Conservation (phyloP, 2,888 invertebrate species). For the Parnassius glacialis region DNA sequence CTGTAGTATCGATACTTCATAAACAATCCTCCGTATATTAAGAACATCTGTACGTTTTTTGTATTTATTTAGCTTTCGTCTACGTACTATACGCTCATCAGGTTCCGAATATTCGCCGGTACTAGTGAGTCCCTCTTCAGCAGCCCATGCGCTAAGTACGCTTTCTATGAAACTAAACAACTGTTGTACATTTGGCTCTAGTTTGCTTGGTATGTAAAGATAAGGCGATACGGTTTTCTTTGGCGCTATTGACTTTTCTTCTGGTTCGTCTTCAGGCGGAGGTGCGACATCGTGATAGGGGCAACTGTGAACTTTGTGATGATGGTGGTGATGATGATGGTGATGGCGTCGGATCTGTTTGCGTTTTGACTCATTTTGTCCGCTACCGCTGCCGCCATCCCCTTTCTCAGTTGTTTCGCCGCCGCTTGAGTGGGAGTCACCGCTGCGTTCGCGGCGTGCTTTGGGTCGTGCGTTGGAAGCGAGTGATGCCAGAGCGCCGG, state of each 20-base stretch:
- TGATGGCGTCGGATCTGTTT: constrained; percentile 63
- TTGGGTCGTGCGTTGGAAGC: constrained; percentile 62
- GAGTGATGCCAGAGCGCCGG: constrained; percentile 63
- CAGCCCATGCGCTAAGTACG: constrained; percentile 89
- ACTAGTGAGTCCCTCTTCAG: constrained; percentile 85
- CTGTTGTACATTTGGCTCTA: constrained; percentile 90
- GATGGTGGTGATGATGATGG: constrained; percentile 66
- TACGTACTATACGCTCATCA: constrained; percentile 84
- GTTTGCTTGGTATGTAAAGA: constrained; percentile 76
- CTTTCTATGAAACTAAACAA: constrained; percentile 91
- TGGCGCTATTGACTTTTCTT: constrained; percentile 58
- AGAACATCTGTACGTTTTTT: constrained; percentile 84
- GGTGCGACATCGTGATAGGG: constrained; percentile 69
- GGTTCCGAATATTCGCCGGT: constrained; percentile 88
- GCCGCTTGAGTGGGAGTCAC: constrained; percentile 74
- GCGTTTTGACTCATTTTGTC: constrained; percentile 54
- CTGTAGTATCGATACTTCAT: constrained; percentile 85
- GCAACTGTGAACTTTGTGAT: constrained; percentile 70
- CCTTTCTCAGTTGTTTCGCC: constrained; percentile 69
- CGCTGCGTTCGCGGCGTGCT: constrained; percentile 66
- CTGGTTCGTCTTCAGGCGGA: constrained; percentile 57
- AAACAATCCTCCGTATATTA: constrained; percentile 85
- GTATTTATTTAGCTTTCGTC: constrained; percentile 82
- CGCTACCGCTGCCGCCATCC: constrained; percentile 52
- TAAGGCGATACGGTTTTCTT: constrained; percentile 77